phyloP scores from a whole-genome alignment of 2,888 invertebrate genomes.

The Elegia similella region DNA sequence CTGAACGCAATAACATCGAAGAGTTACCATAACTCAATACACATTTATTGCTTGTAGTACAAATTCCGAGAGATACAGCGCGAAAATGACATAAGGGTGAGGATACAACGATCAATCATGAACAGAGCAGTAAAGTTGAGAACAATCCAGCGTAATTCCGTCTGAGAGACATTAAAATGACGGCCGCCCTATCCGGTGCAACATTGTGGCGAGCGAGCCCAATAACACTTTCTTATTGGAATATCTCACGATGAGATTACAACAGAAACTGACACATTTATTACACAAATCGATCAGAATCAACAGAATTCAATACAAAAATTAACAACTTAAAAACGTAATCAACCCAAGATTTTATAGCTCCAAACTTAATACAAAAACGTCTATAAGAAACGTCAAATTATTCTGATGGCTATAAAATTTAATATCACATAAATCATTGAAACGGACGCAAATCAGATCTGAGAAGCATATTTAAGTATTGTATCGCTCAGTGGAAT shows the following conservation, averaged over 20 bases:
- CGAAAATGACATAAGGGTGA: conserved; percentile 78
- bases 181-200: conserved; percentile 80
- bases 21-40: conserved; percentile 72
- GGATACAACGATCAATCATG: conserved; percentile 80
- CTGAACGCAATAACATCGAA: conserved; percentile 52
- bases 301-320: not conserved
- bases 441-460: conserved; percentile 70
- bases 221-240: conserved; percentile 54
- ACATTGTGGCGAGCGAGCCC: conserved; percentile 63
- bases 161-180: conserved; percentile 79
- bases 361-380: conserved; percentile 22
- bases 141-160: conserved; percentile 82
- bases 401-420: conserved; percentile 42
- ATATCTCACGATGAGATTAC: conserved; percentile 32
- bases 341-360: conserved; percentile 4
- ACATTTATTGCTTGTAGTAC: conserved; percentile 73
- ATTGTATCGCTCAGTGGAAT: conserved; percentile 70
- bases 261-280: not conserved
- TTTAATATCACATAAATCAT: conserved; percentile 75
- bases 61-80: conserved; percentile 73
- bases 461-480: conserved; percentile 58
- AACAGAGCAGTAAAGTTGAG: conserved; percentile 76
- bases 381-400: conserved; percentile 37
- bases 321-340: not conserved
- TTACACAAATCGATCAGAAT: not conserved